These are phyloP conservation scores for Megaceryle maxima DNA, from an alignment of 2,113 vertebrate species.

Conservation along the genomic window DNA sequence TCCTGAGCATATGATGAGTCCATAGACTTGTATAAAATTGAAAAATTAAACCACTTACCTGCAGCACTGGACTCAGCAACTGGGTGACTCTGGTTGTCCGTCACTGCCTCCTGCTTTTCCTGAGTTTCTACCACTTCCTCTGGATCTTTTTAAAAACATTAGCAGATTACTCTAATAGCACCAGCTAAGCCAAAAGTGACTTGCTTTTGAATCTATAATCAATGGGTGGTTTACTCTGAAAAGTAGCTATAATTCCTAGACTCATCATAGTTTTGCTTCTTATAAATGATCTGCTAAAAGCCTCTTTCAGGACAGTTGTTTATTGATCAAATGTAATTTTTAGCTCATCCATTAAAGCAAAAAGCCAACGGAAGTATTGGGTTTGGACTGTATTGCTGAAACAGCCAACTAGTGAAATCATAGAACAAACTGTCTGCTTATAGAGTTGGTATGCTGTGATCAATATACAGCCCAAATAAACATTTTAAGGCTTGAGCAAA, in stretches of 20 bases:
- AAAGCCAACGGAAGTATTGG: background rate
- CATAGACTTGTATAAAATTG: background rate
- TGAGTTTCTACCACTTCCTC: background rate
- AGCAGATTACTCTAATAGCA: background rate
- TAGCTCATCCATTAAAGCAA: background rate
- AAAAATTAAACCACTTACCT: background rate
- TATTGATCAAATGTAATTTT: background rate
- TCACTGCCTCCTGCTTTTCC: background rate
- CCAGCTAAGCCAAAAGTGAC: background rate
- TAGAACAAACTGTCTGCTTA: background rate
- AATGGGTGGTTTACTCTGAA: background rate
- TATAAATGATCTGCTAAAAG: background rate
- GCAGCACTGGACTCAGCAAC: background rate
- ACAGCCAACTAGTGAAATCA: background rate
- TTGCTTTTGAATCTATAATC: background rate
- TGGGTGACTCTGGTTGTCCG: background rate
- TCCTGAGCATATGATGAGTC: background rate
- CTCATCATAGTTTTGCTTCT: background rate
- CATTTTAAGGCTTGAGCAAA: background rate
- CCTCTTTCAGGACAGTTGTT: background rate
- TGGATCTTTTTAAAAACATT: background rate
- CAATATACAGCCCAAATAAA: background rate
- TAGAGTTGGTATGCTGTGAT: background rate
- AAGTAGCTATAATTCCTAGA: background rate
- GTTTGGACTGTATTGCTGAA: background rate